Base-by-base conservation (phyloP, 2,797 vertebrate genomes). In the Crocidura indochinensis region DNA sequence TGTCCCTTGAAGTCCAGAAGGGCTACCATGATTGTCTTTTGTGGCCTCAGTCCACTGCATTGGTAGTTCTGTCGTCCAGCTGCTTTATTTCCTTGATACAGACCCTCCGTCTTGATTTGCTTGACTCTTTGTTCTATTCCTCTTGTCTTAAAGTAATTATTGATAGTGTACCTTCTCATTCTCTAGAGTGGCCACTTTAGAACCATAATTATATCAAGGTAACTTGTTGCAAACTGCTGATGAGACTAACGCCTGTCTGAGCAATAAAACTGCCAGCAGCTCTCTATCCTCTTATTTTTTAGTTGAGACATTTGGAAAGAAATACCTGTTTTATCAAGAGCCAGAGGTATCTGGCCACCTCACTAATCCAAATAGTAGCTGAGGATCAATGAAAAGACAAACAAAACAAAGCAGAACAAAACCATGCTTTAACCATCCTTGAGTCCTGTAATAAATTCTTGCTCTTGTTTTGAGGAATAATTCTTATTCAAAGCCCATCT, bases 401-500 rank as follows among this genome's bases (percentile, higher is more conserved):
- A 79, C 47, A 49, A 77, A 60, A 51, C 38, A 46, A 46, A 24
- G 46, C 29, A 80, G 38, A 73, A 10, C 7, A 22, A 27, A 72
- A 3, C 26, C 78, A 1, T 10, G 7, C 24, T 53, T 44, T 47
- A 67, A 93, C 67, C 86, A 89, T 75, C 49, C 67, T 12, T 71
- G 38, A 9, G 10, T 71, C 8, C 27, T 87, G 8, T 91, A 71
- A 78, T 80, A 80, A 80, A 74, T 47, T 67, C 49, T 67, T 83
- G 20, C 31, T 15, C 15, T 71, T 74, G 26, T 64, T 19, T 47
- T 51, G 53, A 65, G 69, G n/a, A 84, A 79, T 71, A 49, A 64
- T 27, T 92, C 22, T 90, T 44, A 31, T 47, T 91, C 65, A 76
- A 69, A 92, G 15, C 10, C n/a, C 31, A 20, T 89, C 56, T 73